Percentiles rank a stretch among this genome's conserved stretches.
Conservation (phyloP, 2,797 vertebrate species). For the Hypotaenidia okinawae region DNA sequence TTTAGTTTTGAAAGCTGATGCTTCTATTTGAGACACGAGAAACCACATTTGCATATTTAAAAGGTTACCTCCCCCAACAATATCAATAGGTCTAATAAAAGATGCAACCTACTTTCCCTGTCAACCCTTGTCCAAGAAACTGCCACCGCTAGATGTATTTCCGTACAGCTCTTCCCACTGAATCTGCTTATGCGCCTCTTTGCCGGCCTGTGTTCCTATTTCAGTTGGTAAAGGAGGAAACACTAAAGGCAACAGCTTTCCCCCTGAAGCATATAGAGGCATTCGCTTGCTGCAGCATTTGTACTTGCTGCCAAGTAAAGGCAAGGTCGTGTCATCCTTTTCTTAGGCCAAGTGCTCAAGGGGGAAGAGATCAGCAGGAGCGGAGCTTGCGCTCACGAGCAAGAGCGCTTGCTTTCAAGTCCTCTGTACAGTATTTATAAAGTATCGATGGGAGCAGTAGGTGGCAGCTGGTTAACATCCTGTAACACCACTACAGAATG, state of each 20-base stretch:
- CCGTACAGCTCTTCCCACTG: neutral
- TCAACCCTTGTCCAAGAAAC: neutral
- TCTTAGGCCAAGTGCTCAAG: neutral
- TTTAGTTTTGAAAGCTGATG: slow-evolving; percentile 20
- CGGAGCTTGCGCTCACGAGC: neutral
- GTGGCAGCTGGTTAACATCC: slow-evolving; percentile 53
- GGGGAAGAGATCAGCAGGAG: neutral
- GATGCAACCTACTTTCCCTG: neutral
- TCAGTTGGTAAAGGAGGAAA: neutral
- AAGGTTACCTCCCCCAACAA: neutral
- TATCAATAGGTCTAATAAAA: slow-evolving; percentile 13
- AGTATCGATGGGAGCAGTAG: neutral
- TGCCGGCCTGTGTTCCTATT: neutral
- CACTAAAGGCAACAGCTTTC: neutral
- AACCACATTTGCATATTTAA: neutral
- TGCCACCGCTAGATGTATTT: neutral
- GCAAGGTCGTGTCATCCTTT: neutral
- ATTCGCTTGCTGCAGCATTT: neutral
- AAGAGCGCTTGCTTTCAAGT: neutral
- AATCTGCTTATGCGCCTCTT: neutral
- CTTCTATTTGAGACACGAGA: slow-evolving; percentile 51
- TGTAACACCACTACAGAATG: neutral
- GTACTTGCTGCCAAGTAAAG: neutral
- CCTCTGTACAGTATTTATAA: neutral
- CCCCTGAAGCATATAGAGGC: neutral